Evolutionary conservation across 2,888 invertebrate genomes (phyloP), one percentile per base, ranked within the genome.

Genomic region (Lissonota sp.): DNA sequence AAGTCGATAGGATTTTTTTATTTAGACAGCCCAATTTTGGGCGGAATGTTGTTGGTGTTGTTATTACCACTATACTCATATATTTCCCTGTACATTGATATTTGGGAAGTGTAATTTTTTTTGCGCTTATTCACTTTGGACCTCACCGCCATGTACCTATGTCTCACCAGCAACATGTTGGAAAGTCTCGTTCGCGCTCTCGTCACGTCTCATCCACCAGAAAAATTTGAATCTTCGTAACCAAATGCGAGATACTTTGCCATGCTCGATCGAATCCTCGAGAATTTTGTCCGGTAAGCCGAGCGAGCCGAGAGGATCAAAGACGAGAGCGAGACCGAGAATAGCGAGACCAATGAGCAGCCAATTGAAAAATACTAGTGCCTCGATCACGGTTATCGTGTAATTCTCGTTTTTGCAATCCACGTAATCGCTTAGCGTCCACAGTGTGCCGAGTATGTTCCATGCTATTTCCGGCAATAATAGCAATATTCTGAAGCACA

Each of bases 361-460:
- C 97, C 97, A 98, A 89, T 97, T 96, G 91, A 96, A 96, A 64
- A 97, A 93, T 0, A 97, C 96, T 86, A 97, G 94, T 81, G 96
- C 95, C 94, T 96, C 95, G 86, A 96, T 95, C 26, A 96, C 95
- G 82, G 95, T 95, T 86, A 94, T 95, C 75, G 96, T 95, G 92
- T 96, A 96, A 84, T 95, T 95, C 63, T 94, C 94, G 79, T 95
- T 94, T 16, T 94, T 94, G 91, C 97, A 96, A 46, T 95, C 93
- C 69, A 96, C 95, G 39, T 95, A 92, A 84, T 95, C 95, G 87
- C 95, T 96, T 89, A 96, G 96, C 86, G 96, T 95, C 97, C 97
- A 97, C 92, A 97, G 94, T 4, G 97, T 96, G 6, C 97, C 97
- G 92, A 97, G 94, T 73, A 96, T 94, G 88, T 97, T 97, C 93